Conservation (phyloP, 2,797 vertebrate genomes). For the Notamacropus eugenii region DNA sequence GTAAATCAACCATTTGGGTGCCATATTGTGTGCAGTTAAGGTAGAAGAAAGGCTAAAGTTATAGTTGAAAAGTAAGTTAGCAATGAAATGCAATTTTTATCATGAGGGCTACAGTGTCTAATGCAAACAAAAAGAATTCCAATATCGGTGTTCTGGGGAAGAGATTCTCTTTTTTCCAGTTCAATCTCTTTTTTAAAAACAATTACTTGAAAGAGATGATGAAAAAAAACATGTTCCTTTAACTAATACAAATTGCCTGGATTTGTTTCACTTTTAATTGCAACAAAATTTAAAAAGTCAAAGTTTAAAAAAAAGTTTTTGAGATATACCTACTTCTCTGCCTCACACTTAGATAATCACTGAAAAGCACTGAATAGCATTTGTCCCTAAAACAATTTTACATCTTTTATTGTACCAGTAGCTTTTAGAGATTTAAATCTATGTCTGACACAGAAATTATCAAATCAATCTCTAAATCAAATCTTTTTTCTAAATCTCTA, state of each 20-base stretch:
- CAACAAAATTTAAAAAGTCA: slow-evolving; percentile 44
- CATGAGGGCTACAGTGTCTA: neutral
- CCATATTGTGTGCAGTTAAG: slow-evolving; percentile 11
- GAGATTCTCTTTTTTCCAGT: neutral
- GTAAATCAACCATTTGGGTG: neutral
- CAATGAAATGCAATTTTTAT: slow-evolving; percentile 35
- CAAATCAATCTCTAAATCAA: slow-evolving; percentile 7
- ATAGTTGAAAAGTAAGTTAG: slow-evolving; percentile 41
- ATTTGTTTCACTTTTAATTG: slow-evolving; percentile 24
- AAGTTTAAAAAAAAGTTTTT: slow-evolving; percentile 45
- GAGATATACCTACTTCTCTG: neutral
- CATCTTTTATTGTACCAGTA: slow-evolving; percentile 30
- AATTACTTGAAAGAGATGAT: neutral
- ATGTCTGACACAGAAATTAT: slow-evolving; percentile 15
- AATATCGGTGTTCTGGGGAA: neutral
- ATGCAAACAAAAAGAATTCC: neutral
- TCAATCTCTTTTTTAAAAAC: neutral
- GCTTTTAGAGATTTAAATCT: slow-evolving; percentile 33
- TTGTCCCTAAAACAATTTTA: slow-evolving; percentile 22
- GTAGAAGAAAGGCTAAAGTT: neutral
- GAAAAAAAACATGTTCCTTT: slow-evolving; percentile 10
- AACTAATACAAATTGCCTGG: neutral
- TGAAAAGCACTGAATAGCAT: slow-evolving; percentile 33
- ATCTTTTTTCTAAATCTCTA: slow-evolving; percentile 21
- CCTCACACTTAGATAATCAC: slow-evolving; percentile 37